A percentile compares a stretch with the other conserved stretches of the same genome.
Evolutionary conservation across 2,888 invertebrate genomes (phyloP).

Genomic region (Tubulanus polymorphus): DNA sequence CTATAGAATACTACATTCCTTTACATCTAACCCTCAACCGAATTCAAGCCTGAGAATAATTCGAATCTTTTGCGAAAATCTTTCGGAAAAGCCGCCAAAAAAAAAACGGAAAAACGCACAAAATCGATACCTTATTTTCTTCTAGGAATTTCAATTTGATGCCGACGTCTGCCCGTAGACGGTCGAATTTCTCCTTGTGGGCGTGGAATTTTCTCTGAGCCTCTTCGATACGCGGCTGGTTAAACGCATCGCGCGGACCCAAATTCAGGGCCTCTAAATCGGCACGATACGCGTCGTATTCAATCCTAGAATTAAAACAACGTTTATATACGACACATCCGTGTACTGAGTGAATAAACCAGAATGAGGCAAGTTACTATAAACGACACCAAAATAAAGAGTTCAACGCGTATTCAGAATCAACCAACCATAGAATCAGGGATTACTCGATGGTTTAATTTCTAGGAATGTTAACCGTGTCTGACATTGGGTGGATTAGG

Average conservation of each 20-base stretch:
- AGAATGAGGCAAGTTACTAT: background rate
- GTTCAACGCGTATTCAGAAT: no score
- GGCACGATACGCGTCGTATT: constrained; percentile 95
- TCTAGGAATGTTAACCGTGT: no score
- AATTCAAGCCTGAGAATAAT: no score
- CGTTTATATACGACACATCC: background rate
- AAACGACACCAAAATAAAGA: background rate
- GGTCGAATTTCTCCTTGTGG: constrained; percentile 87
- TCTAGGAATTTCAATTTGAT: constrained; percentile 95
- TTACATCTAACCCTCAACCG: no score
- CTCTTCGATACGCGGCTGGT: constrained; percentile 67
- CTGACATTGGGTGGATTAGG: no score
- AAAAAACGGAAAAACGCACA: background rate
- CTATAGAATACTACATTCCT: no score
- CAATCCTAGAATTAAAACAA: constrained; percentile 63
- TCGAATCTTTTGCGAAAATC: no score
- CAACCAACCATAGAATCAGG: no score
- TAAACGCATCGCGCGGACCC: constrained; percentile 37
- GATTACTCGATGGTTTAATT: no score
- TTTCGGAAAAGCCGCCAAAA: no score
- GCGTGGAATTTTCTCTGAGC: constrained; percentile 76
- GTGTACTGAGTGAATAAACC: no score
- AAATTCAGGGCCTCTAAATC: constrained; percentile 82
- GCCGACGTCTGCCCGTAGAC: constrained; percentile 85
- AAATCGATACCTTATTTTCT: constrained; percentile 80